Percentiles rank a stretch among this genome's conserved stretches.
These are phyloP conservation scores for Parnassius glacialis DNA, from an alignment of 2,888 invertebrate genomes.

Conservation along the genomic window DNA sequence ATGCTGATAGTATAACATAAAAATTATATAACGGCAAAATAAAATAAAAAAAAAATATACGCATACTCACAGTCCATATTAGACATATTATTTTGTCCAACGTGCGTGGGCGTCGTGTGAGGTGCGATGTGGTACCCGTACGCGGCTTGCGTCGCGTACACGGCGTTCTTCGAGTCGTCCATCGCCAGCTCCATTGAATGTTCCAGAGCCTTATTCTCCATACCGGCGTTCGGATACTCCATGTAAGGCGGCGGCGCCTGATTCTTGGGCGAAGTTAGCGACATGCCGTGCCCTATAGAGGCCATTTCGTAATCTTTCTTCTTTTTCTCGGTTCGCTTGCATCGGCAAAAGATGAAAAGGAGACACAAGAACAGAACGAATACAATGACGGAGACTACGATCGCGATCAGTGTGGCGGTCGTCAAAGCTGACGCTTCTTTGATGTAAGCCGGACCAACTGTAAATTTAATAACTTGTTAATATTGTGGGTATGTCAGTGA, in stretches of 20 bases:
- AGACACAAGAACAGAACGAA: constrained; percentile 87
- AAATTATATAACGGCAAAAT: too few relatives aligned
- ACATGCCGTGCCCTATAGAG: constrained; percentile 89
- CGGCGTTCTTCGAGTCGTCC: constrained; percentile 92
- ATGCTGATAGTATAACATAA: too few relatives aligned
- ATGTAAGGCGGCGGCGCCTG: constrained; percentile 94
- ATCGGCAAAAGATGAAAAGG: constrained; percentile 91
- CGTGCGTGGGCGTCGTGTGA: constrained; percentile 81
- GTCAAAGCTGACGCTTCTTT: constrained; percentile 89
- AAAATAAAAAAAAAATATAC: too few relatives aligned
- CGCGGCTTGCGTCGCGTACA: constrained; percentile 91
- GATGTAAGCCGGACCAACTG: constrained; percentile 91
- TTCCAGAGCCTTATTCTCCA: constrained; percentile 95
- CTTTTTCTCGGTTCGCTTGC: constrained; percentile 89
- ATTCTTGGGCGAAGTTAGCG: constrained; percentile 81
- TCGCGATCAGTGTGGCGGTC: constrained; percentile 89
- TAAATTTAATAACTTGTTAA: constrained; percentile 34
- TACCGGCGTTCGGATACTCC: constrained; percentile 90
- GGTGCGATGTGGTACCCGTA: constrained; percentile 91
- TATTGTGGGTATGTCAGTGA: background rate
- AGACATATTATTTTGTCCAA: constrained; percentile 86
- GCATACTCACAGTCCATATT: constrained; percentile 88
- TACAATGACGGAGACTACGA: constrained; percentile 89
- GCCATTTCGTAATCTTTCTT: constrained; percentile 97
- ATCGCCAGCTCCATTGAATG: constrained; percentile 93